These are phyloP conservation scores for Brienomyrus brachyistius DNA, from an alignment of 2,113 vertebrate genomes.

Conservation along the genomic window DNA sequence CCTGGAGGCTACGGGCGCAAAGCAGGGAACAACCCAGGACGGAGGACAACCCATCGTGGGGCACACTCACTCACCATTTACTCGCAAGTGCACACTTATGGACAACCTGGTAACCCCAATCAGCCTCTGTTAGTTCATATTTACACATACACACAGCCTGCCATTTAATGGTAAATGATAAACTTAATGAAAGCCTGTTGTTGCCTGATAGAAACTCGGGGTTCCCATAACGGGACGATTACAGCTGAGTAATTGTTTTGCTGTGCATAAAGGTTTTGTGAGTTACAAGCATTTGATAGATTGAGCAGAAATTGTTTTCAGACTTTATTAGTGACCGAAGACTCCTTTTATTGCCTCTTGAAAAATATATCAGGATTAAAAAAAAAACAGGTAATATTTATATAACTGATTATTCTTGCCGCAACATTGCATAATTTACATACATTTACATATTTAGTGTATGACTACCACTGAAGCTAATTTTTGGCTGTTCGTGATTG, in stretches of 20 bases:
- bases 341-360: background rate
- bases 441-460: background rate
- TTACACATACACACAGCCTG: background rate
- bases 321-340: slow-evolving; percentile 2
- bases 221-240: slow-evolving; percentile 3
- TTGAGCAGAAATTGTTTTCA: background rate
- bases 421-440: background rate
- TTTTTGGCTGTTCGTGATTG: background rate
- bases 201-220: slow-evolving; percentile 1
- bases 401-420: background rate
- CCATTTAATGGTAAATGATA: background rate
- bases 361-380: background rate
- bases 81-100: too few species aligned
- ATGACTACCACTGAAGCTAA: background rate
- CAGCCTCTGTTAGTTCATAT: background rate
- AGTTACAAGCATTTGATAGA: background rate
- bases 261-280: background rate
- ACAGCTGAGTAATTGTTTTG: slow-evolving; percentile 27
- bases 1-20: too few species aligned
- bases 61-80: too few species aligned
- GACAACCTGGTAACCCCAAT: too few species aligned
- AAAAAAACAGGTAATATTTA: background rate
- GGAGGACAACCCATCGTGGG: too few species aligned
- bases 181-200: background rate
- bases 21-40: too few species aligned